Base-by-base conservation (phyloP, 2,888 invertebrate genomes). In the Congeria kusceri region DNA sequence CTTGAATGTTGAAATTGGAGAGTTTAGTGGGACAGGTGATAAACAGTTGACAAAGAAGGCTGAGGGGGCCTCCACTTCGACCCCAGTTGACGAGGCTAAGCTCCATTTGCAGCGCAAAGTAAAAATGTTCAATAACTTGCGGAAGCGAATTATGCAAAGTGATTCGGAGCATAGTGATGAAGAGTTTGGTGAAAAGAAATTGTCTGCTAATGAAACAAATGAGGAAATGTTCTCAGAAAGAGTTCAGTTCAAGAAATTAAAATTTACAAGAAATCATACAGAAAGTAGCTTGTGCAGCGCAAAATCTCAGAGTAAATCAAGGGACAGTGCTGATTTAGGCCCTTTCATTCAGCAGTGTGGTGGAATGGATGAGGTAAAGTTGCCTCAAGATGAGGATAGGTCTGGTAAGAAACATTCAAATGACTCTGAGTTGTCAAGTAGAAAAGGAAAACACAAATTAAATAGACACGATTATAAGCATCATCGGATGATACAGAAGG, bases 91-190 rank as follows among this genome's bases (percentile, higher is more conserved):
- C 39, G 39, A 39, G 15, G 9, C 3, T 39, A 39, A 15, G 39
- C 9, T 39, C 39, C 3, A 39, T 39, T 3, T 39, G 39, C 39
- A 39, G 39, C 68, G 74, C 46, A 78, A 77, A 28, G 66, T 90
- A 28, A 87, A 87, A 72, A 79, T 81, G 61, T 70, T 89, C n/a
- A 84, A 83, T 70, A 84, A 84, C 9, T 70, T 90, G 9, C 78
- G 88, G 44, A 77, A 84, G 25, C 77, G 82, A 70, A 71, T 87
- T 15, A 69, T 88, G 56, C 80, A 86, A 13, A 87, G 85, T 77
- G 88, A 89, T 20, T 84, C 86, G 7, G 85, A 85, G 9, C 27
- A 32, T 3, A 67, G 64, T 46, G 75, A 80, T 56, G 20, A 29
- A 4, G 79, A 75, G 28, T 47, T 27, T 20, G 47, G 53, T 28